These are phyloP conservation scores for Diploscapter pachys DNA, from an alignment of 1,140 invertebrate species.

Conservation along the genomic window DNA sequence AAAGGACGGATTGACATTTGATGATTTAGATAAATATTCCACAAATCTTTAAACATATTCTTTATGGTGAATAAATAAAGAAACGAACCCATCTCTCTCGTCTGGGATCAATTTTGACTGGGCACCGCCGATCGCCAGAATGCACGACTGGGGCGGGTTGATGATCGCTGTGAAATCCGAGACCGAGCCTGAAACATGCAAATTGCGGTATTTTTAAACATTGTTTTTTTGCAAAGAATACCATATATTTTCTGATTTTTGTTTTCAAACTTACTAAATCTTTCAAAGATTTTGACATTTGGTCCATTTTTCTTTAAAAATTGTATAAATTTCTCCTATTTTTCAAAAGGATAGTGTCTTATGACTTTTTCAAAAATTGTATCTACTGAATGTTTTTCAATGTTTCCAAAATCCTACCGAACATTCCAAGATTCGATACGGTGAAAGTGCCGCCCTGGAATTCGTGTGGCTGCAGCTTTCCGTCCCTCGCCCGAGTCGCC, in stretches of 20 bases:
- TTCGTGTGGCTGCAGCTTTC: slow-evolving; percentile 90
- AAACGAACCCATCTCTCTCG: slow-evolving; percentile 45
- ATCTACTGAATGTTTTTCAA: too few species aligned
- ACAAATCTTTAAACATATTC: neutral
- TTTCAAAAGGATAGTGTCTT: too few species aligned
- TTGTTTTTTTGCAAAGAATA: slow-evolving; percentile 45
- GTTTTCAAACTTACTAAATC: neutral
- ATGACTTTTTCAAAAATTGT: too few species aligned
- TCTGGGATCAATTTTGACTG: slow-evolving; percentile 64
- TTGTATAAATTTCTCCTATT: too few species aligned
- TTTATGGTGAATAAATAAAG: slow-evolving; percentile 3
- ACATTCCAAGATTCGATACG: slow-evolving; percentile 97
- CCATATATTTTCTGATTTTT: neutral
- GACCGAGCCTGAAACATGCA: slow-evolving; percentile 90
- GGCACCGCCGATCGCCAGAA: slow-evolving; percentile 69
- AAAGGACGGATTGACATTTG: neutral
- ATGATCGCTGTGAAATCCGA: slow-evolving; percentile 70
- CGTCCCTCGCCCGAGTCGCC: slow-evolving; percentile 83
- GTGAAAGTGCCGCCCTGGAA: slow-evolving; percentile 82
- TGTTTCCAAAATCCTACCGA: slow-evolving; percentile 64
- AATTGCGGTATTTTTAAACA: slow-evolving; percentile 81
- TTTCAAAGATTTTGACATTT: neutral
- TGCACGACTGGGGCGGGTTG: slow-evolving; percentile 72
- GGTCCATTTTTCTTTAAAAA: too few species aligned
- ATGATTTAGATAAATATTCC: neutral